A percentile compares a stretch with the other conserved stretches of the same genome.
phyloP scores from a whole-genome alignment of 64 coral and sea anemone species.

The Hydrozoanthus tunicans region DNA sequence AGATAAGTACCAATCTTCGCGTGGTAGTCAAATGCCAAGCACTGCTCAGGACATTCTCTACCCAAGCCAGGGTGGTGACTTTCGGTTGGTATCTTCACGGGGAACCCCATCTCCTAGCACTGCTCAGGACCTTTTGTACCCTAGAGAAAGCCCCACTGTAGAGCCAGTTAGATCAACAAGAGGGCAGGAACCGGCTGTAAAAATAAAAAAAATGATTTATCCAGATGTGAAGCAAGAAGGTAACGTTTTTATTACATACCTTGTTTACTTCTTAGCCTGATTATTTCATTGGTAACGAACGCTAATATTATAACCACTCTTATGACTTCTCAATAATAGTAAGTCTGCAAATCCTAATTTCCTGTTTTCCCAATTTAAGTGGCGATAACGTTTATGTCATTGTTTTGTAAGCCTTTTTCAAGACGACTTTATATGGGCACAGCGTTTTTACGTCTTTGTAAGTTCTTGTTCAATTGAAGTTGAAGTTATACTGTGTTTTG shows the following conservation, averaged over 20 bases:
- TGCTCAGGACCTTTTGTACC: constrained; percentile 79
- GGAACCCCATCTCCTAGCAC: constrained; percentile 62
- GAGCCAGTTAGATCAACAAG: constrained; percentile 50
- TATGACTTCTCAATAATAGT: no score
- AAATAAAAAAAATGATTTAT: constrained; percentile 85
- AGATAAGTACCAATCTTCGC: not conserved
- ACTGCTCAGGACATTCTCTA: constrained; percentile 71
- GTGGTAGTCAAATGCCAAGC: constrained; percentile 39
- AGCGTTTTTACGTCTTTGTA: no score
- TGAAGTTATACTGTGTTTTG: not conserved
- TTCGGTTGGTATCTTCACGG: not conserved
- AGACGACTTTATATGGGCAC: no score
- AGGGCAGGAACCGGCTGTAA: constrained; percentile 81
- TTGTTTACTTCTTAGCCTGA: not conserved
- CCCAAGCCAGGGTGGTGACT: constrained; percentile 22
- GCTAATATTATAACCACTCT: no score
- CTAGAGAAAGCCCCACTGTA: not conserved
- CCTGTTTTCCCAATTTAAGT: no score
- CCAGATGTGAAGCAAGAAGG: constrained; percentile 65
- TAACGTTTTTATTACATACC: not conserved
- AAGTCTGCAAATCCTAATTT: no score
- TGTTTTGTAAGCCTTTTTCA: no score
- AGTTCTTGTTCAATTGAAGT: no score
- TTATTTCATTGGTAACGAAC: no score
- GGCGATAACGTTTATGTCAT: no score